These are phyloP conservation scores for Sebastes cheni DNA, from an alignment of 2,797 vertebrate genomes.

Conservation along the genomic window DNA sequence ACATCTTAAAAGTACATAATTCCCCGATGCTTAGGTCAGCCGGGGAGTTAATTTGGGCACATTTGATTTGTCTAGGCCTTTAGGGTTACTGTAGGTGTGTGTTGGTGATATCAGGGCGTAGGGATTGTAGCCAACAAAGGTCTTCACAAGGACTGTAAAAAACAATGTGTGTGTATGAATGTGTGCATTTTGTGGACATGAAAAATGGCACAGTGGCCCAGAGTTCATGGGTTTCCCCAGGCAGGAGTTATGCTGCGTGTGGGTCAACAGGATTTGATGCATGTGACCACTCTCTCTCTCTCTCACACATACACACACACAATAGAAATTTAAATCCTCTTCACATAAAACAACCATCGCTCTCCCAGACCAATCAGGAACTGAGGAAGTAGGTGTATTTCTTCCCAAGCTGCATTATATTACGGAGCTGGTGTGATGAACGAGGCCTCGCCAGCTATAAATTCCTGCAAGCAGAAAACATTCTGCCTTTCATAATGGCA, in stretches of 20 bases:
- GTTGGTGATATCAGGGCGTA: neutral
- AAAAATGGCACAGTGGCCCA: conserved; percentile 13
- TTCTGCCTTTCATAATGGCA: conserved; percentile 19
- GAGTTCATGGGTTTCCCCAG: conserved; percentile 39
- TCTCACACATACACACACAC: neutral
- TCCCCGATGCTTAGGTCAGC: too few species aligned
- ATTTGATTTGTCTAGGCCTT: too few species aligned
- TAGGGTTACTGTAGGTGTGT: neutral
- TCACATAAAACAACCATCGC: neutral
- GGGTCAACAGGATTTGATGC: conserved; percentile 13
- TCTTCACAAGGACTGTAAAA: neutral
- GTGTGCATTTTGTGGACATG: conserved; percentile 5
- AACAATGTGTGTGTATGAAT: neutral
- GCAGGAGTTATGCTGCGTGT: conserved; percentile 8
- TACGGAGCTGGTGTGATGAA: conserved; percentile 42
- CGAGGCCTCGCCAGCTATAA: conserved; percentile 26
- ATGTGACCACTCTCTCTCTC: neutral
- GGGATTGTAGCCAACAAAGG: neutral
- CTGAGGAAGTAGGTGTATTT: conserved; percentile 2
- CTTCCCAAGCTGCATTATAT: conserved; percentile 20
- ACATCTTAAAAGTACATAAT: too few species aligned
- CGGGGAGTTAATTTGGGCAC: too few species aligned
- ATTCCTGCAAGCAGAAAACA: conserved; percentile 48
- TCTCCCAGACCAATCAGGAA: conserved; percentile 28
- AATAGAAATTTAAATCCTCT: conserved; percentile 11